Percentiles rank a stretch among this genome's conserved stretches.
Conservation (phyloP, 2,113 vertebrate genomes). For the Beaufortia kweichowensis region DNA sequence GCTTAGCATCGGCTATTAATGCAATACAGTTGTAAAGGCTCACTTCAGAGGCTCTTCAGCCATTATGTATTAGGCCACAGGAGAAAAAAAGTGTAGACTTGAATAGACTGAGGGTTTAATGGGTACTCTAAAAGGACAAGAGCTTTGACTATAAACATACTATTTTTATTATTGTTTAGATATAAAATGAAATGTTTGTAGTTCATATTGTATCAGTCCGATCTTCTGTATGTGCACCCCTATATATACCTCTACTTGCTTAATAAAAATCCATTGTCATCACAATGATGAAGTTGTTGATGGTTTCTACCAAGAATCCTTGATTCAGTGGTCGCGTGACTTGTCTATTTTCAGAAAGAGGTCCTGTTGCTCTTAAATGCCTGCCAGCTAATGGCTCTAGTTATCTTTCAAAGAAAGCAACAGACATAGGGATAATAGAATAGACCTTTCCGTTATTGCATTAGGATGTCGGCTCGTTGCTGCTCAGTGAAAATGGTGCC, state of each 20-base stretch:
- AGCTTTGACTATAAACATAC: conserved; percentile 9
- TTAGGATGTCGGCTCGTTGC: conserved; percentile 36
- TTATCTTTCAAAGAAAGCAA: conserved; percentile 32
- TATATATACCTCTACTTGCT: conserved; percentile 1
- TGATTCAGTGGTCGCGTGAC: background rate
- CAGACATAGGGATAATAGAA: conserved; percentile 51
- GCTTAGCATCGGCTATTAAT: conserved; percentile 2
- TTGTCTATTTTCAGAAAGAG: conserved; percentile 46
- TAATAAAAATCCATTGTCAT: background rate
- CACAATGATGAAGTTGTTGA: conserved; percentile 25
- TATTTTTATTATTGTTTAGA: background rate
- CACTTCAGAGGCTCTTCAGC: conserved; percentile 25
- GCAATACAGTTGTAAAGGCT: background rate
- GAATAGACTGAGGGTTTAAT: conserved; percentile 8
- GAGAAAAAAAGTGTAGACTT: background rate
- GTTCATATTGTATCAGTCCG: background rate
- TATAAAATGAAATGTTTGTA: conserved; percentile 14
- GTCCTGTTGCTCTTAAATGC: conserved; percentile 42
- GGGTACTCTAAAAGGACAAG: background rate
- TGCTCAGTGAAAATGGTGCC: conserved; percentile 43
- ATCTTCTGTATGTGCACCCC: background rate
- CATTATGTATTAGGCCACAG: conserved; percentile 40
- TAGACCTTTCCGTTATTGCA: conserved; percentile 55
- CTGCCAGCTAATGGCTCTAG: conserved; percentile 37
- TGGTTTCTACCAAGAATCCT: conserved; percentile 1